Base-by-base conservation (phyloP, 1,140 invertebrate genomes). In the Drosophila truncata region DNA sequence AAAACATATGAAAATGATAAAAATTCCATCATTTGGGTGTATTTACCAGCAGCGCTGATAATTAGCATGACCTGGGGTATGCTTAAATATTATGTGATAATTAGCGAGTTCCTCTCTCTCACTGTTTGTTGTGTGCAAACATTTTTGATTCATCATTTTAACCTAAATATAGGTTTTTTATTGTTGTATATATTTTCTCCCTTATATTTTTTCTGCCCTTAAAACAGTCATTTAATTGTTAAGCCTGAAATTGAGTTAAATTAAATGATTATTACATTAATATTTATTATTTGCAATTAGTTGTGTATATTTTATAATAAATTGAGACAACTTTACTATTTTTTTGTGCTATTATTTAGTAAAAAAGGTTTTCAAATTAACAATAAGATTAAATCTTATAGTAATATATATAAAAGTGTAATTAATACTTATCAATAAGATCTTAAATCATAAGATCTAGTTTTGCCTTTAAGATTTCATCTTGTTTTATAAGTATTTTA, bases 31-130 rank as follows among this genome's bases (percentile, higher is more conserved):
- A 55, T 55, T 11, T 16, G 18, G 6, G 52, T 16, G 52, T 35
- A 23, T 55, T 37, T 37, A 55, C 10, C 52, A 23, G 52, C 52
- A 16, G 10, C 44, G 14, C 23, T 57, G 54, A 35, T 57, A 57
- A 57, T 57, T 57, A 57, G 29, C 54, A 57, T 57, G 54, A 57
- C 54, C 54, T 57, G 54, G 54, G 54, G 5, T 57, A 57, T 57
- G 54, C 33, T 25, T 57, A 57, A 57, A 62, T 63, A 63, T 63
- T 63, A 29, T 63, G 49, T 37, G 60, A 57, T 39, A 63, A 63
- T 63, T 63, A 58, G 25, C n/a, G 35, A 18, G 27, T 39, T 63
- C 49, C 23, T 63, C 54, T 58, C 23, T 63, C 54, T 58, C 49
- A 20, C n/a, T 37, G 60, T 58, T 63, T 63, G 46, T 23, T 31